phyloP scores from a whole-genome alignment of 2,888 invertebrate genomes.

The Slavum lentiscoides region DNA sequence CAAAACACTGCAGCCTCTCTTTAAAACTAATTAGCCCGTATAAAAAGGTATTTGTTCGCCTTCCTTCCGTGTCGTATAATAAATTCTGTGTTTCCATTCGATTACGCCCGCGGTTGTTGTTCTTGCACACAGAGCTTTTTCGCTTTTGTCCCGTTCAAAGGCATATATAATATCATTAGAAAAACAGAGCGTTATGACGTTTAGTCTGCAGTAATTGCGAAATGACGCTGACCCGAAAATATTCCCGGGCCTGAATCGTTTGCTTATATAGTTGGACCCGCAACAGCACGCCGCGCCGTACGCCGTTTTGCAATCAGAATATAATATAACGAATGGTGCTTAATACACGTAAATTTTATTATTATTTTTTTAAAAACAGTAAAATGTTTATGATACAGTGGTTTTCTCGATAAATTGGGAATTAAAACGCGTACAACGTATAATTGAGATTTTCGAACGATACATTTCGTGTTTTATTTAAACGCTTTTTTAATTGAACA shows the following conservation, averaged over 20 bases:
- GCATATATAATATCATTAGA: neutral
- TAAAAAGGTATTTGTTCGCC: neutral
- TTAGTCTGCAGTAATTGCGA: constrained; percentile 21
- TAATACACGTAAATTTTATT: neutral
- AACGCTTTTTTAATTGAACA: too few species aligned
- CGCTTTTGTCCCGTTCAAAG: neutral
- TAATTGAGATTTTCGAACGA: too few species aligned
- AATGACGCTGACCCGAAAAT: neutral
- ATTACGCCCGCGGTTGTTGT: constrained; percentile 17
- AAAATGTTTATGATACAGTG: too few species aligned
- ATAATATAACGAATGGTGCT: neutral
- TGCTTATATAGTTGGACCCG: neutral
- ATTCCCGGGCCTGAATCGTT: neutral
- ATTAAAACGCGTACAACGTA: too few species aligned
- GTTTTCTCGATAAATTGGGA: too few species aligned
- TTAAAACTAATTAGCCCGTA: constrained; percentile 1
- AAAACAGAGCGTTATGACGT: neutral
- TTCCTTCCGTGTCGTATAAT: neutral
- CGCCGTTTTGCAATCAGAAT: neutral
- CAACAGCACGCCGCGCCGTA: neutral
- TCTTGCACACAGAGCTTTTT: constrained; percentile 1
- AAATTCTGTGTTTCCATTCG: constrained; percentile 5
- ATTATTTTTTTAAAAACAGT: too few species aligned
- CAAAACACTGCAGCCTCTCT: neutral
- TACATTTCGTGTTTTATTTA: too few species aligned